Conservation (phyloP, 2,113 vertebrate species). For the Eidolon helvum region DNA sequence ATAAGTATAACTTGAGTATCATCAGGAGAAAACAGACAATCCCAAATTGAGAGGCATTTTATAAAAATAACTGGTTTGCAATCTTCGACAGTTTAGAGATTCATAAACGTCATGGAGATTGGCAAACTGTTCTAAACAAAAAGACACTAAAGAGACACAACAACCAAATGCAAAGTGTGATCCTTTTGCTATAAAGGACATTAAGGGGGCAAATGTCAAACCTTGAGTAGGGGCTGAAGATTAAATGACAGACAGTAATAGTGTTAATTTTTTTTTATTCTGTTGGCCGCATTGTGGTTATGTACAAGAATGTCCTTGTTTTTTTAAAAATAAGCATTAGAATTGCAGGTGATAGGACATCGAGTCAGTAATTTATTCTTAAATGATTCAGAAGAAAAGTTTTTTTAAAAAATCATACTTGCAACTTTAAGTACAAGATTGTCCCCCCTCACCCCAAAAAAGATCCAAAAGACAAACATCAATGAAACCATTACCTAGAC, state of each 20-base stretch:
- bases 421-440: not conserved
- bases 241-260: not conserved
- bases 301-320: not conserved
- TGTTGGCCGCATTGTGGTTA: not conserved
- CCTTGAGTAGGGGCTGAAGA: not conserved
- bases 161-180: not conserved
- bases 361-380: not conserved
- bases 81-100: not conserved
- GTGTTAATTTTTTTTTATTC: not conserved
- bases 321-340: not conserved
- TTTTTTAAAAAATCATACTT: not conserved
- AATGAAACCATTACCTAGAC: not conserved
- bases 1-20: not conserved
- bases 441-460: not conserved
- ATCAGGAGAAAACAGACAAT: not conserved
- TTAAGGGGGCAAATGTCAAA: not conserved
- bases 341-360: not conserved
- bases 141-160: not conserved
- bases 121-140: not conserved
- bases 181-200: not conserved
- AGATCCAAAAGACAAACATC: conserved; percentile 12
- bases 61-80: not conserved
- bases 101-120: not conserved
- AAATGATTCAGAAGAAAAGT: not conserved
- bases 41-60: not conserved